Evolutionary conservation across 2,113 vertebrate species (phyloP).

Genomic region (Rhinolophus ferrumequinum): DNA sequence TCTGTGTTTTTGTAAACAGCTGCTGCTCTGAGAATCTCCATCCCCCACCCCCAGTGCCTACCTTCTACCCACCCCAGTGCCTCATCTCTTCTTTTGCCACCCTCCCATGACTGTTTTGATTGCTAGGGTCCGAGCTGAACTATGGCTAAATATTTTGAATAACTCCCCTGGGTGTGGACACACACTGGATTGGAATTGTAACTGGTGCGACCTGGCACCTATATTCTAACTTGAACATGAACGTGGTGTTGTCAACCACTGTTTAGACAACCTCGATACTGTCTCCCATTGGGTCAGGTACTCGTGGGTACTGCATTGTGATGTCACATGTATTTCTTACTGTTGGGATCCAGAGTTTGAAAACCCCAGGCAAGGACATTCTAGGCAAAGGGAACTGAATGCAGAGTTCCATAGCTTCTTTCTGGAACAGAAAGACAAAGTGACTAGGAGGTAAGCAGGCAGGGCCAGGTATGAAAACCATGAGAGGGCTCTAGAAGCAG

Average conservation of each 20-base stretch:
- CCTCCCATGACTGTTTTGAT: neutral
- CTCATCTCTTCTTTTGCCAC: neutral
- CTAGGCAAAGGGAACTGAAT: neutral
- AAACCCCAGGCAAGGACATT: neutral
- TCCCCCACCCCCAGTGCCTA: too few relatives aligned
- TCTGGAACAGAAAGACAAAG: neutral
- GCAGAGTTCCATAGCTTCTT: neutral
- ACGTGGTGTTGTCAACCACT: neutral
- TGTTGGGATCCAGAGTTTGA: neutral
- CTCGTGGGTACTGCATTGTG: neutral
- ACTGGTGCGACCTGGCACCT: neutral
- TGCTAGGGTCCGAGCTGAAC: neutral
- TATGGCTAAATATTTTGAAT: neutral
- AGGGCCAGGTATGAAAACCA: neutral
- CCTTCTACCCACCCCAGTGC: neutral
- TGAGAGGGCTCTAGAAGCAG: neutral
- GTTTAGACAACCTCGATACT: neutral
- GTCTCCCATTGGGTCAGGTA: neutral
- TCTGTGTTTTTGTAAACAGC: neutral
- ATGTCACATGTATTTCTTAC: neutral
- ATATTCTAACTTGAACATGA: neutral
- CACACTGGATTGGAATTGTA: conserved; percentile 11
- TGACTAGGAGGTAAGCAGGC: neutral
- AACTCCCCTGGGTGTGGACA: neutral
- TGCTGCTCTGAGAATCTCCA: neutral